phyloP scores from a whole-genome alignment of 2,113 vertebrate species.

The Uropsilus gracilis region DNA sequence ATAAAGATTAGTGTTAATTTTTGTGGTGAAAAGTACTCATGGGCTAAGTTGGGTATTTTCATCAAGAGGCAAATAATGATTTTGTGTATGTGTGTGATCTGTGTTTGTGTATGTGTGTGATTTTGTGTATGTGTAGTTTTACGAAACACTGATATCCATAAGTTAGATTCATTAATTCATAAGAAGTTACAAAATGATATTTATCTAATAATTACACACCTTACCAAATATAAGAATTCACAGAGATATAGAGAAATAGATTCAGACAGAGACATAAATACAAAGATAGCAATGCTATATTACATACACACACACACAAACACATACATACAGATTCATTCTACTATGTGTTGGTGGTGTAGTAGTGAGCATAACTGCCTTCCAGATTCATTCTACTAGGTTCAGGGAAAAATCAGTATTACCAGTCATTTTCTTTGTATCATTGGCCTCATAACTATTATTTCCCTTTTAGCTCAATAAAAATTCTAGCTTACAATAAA shows the following conservation, averaged over 20 bases:
- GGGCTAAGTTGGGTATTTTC: background rate
- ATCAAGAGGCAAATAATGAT: background rate
- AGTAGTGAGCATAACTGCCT: no score
- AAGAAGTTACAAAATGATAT: background rate
- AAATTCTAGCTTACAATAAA: background rate
- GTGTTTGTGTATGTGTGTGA: background rate
- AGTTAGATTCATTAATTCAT: background rate
- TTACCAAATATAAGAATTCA: background rate
- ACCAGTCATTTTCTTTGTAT: background rate
- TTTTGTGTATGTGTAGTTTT: background rate
- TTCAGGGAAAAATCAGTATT: background rate
- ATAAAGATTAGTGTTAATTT: background rate
- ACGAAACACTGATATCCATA: background rate
- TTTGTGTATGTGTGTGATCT: background rate
- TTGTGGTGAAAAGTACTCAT: background rate
- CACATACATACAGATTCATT: no score
- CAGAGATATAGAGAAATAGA: background rate
- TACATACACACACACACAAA: no score
- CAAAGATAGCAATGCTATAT: no score
- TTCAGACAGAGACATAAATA: background rate
- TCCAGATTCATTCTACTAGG: background rate
- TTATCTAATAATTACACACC: background rate
- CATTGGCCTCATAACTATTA: background rate
- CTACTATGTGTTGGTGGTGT: no score
- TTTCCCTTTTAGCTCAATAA: background rate